Evolutionary conservation across 2,888 invertebrate genomes (phyloP).

Genomic region (Candidula unifasciata): DNA sequence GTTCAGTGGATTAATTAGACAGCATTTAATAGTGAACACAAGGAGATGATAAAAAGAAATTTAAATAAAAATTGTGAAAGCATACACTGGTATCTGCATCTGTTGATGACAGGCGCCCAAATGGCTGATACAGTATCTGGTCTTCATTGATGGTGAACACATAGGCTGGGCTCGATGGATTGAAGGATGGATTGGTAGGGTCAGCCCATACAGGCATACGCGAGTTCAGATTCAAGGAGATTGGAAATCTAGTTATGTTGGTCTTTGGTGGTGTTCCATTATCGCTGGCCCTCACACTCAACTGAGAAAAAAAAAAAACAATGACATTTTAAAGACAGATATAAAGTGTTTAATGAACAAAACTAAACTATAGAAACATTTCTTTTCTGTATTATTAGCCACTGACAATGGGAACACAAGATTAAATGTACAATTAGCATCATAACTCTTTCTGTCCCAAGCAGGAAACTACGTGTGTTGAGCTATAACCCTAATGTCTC

Average conservation of each 20-base stretch:
- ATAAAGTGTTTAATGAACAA: too few relatives aligned
- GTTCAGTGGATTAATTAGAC: too few relatives aligned
- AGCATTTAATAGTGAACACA: neutral
- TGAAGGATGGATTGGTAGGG: slow-evolving; percentile 10
- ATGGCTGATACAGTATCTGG: slow-evolving; percentile 51
- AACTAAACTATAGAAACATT: too few relatives aligned
- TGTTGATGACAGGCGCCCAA: slow-evolving; percentile 57
- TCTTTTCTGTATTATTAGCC: too few relatives aligned
- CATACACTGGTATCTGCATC: slow-evolving; percentile 57
- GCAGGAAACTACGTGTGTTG: too few relatives aligned
- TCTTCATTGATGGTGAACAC: slow-evolving; percentile 54
- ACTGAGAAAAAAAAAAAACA: slow-evolving; percentile 49
- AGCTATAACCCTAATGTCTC: too few relatives aligned
- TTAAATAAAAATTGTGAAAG: neutral
- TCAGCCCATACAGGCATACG: slow-evolving; percentile 57
- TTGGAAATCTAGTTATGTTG: slow-evolving; percentile 57
- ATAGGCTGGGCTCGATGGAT: slow-evolving; percentile 18
- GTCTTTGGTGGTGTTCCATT: slow-evolving; percentile 68
- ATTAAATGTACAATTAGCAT: too few relatives aligned
- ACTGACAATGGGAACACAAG: too few relatives aligned
- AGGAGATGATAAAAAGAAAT: neutral
- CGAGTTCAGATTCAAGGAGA: slow-evolving; percentile 70
- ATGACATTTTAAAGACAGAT: too few relatives aligned
- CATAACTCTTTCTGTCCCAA: too few relatives aligned
- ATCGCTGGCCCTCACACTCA: slow-evolving; percentile 68